Base-by-base conservation (phyloP, 2,113 vertebrate species). In the Rhea americana region DNA sequence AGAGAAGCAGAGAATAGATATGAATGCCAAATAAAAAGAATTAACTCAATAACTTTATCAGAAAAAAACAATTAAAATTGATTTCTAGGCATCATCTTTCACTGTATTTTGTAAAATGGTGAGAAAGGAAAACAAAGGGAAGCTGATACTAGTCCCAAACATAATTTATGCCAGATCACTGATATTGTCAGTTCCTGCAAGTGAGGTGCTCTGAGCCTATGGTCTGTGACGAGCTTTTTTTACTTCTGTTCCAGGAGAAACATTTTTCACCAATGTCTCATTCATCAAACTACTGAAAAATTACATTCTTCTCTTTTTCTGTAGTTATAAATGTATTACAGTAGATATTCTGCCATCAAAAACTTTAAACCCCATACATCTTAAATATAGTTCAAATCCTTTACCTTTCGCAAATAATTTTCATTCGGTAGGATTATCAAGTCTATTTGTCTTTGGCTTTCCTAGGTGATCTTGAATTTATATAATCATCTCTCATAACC, bases 201-300 rank as follows among this genome's bases (percentile, higher is more conserved):
- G 13, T 35, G 32, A 61, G 11, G 21, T 53, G 9, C 24, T 66
- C 79, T 66, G 72, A 85, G 19, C 5, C 9, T 5, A 7, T 73
- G 25, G 15, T 55, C n/a, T 73, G 13, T 73, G 8, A 43, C 22
- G 59, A 79, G 22, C 0, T 71, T 45, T 68, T 2, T 2, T 1
- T 58, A 78, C 28, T 81, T 79, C 30, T 74, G 3, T 58, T 62
- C 59, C 41, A 81, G 11, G 7, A 87, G 21, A 89, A 95, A 62
- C 0, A 53, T 25, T 80, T 85, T 45, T 47, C 17, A 35, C 41
- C 63, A 55, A 15, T 0, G 7, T 22, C 25, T 90, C 41, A 85
- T 93, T 82, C 48, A 51, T 94, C 75, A 94, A 67, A 58, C 39
- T 77, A 39, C 20, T 22, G 8, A 73, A 82, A 93, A 79, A 66